Evolutionary conservation across 2,888 invertebrate species (phyloP).

Genomic region (Tiphia femorata): DNA sequence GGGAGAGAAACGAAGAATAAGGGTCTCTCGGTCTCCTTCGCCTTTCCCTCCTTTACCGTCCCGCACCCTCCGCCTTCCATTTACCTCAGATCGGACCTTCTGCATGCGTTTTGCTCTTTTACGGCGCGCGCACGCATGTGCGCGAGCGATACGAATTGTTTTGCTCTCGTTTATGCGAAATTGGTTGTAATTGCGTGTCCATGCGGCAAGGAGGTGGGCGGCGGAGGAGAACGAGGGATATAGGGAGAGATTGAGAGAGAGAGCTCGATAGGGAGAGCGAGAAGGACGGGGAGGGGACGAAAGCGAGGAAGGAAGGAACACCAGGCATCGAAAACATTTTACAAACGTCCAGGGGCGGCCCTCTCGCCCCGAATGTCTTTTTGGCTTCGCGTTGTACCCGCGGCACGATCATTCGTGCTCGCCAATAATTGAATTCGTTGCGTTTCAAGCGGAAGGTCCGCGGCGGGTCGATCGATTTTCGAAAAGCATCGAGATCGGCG

Average conservation of each 20-base stretch:
- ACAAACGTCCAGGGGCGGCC: conserved; percentile 20
- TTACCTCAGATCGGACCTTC: conserved; percentile 2
- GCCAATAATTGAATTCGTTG: no score
- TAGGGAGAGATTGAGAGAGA: not conserved
- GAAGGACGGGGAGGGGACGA: conserved; percentile 2
- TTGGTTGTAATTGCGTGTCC: conserved; percentile 49
- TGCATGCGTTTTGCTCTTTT: conserved; percentile 10
- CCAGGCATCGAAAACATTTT: conserved; percentile 5
- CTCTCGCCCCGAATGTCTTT: not conserved
- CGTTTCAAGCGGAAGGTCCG: no score
- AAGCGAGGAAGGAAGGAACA: not conserved
- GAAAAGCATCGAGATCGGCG: no score
- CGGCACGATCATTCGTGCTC: no score
- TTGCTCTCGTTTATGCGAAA: conserved; percentile 52
- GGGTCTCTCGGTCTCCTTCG: conserved; percentile 15
- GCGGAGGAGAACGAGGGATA: no score
- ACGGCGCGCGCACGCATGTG: conserved; percentile 26
- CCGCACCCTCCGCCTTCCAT: conserved; percentile 26
- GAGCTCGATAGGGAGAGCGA: no score
- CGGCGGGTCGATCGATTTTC: no score
- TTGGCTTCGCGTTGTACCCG: no score
- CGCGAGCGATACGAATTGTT: conserved; percentile 43
- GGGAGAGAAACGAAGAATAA: conserved; percentile 17
- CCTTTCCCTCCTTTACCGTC: not conserved
- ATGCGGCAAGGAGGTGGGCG: conserved; percentile 15